phyloP scores from a whole-genome alignment of 2,113 vertebrate species.

The Ellobius talpinus region DNA sequence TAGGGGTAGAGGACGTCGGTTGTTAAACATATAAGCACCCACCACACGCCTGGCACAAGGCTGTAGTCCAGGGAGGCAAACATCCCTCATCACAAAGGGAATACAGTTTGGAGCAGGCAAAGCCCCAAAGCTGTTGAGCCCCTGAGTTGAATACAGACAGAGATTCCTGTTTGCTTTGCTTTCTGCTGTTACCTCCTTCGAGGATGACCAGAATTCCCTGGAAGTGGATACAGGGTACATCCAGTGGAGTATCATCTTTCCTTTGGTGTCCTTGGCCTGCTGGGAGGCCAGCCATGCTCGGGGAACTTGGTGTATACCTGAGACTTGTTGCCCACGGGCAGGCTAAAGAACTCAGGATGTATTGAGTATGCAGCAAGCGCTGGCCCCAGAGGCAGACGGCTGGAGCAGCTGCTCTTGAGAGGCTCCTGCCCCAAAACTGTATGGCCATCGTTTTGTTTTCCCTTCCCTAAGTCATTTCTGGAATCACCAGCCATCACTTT shows the following conservation, averaged over 20 bases:
- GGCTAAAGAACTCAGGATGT: constrained; percentile 13
- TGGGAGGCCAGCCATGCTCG: not conserved
- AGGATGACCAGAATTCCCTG: too few species aligned
- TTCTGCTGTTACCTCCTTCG: not conserved
- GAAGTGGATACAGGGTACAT: accelerated
- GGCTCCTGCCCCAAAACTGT: constrained; percentile 69
- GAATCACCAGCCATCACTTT: constrained; percentile 12
- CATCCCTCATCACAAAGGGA: not conserved
- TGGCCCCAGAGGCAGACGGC: not conserved
- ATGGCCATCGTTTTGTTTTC: constrained; percentile 24
- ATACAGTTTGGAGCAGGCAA: not conserved
- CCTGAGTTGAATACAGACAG: accelerated
- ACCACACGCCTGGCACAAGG: not conserved
- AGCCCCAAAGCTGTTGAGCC: not conserved
- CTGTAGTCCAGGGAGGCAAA: not conserved
- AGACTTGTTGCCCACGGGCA: constrained; percentile 59
- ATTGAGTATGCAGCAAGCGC: constrained; percentile 46
- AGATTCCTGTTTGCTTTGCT: not conserved
- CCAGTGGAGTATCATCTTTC: not conserved
- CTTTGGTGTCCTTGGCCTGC: not conserved
- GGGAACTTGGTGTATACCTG: constrained; percentile 45
- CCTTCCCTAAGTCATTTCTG: constrained; percentile 40
- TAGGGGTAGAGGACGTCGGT: not conserved
- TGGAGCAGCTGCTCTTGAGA: not conserved
- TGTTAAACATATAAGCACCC: not conserved